phyloP scores from a whole-genome alignment of 1,140 invertebrate species.

The Papilio aristodemus region DNA sequence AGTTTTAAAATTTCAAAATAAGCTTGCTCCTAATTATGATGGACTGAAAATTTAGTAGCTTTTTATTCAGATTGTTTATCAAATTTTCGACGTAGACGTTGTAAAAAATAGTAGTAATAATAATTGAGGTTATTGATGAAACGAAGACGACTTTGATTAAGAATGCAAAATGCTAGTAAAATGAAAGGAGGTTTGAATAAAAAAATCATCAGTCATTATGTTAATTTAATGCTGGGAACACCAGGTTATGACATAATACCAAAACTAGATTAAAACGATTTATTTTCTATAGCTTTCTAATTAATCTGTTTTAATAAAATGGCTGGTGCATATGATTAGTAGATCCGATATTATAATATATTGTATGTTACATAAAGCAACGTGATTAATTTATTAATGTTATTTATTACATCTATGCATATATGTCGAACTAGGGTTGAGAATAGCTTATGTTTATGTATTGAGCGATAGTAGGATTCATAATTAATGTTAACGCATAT shows the following conservation, averaged over 20 bases:
- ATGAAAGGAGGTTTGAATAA: constrained; percentile 9
- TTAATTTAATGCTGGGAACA: neutral
- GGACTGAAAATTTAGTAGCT: no score
- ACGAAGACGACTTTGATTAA: neutral
- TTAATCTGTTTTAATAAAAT: constrained; percentile 10
- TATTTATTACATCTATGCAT: neutral
- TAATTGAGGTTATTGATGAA: neutral
- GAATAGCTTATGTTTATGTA: constrained; percentile 6
- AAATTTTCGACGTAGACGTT: no score
- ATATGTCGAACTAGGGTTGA: neutral
- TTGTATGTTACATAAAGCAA: neutral
- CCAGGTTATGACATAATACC: neutral
- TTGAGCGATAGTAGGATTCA: neutral
- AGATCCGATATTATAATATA: constrained; percentile 3
- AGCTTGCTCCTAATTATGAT: no score
- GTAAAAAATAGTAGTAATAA: neutral
- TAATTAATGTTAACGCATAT: neutral
- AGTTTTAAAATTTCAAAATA: constrained; percentile 10
- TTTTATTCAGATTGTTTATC: no score
- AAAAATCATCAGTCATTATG: constrained; percentile 5
- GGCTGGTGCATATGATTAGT: neutral
- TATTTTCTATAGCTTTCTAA: constrained; percentile 5
- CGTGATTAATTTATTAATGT: constrained; percentile 12
- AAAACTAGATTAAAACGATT: constrained; percentile 11
- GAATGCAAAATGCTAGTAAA: neutral